A percentile compares a stretch with the other conserved stretches of the same genome.
phyloP scores from a whole-genome alignment of 2,888 invertebrate genomes.

The Cylloceria caligata region DNA sequence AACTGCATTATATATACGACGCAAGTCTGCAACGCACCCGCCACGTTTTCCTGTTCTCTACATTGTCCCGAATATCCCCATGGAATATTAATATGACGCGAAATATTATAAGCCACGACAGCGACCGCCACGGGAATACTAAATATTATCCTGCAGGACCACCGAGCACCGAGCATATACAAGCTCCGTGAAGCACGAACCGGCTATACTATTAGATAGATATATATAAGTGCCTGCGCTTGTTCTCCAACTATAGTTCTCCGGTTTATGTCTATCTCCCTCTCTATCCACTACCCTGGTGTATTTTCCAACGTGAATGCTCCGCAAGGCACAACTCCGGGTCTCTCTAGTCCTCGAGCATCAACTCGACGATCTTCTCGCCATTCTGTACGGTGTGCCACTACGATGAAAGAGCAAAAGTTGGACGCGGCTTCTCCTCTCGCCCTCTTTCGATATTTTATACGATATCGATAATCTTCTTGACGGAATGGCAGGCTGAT shows the following conservation, averaged over 20 bases:
- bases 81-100: conserved; percentile 84
- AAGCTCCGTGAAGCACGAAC: conserved; percentile 31
- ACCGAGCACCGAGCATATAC: conserved; percentile 40
- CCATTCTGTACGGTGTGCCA: background rate
- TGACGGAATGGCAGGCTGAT: conserved; percentile 25
- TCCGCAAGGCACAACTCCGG: conserved; percentile 28
- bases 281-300: conserved; percentile 17
- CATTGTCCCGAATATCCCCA: conserved; percentile 74
- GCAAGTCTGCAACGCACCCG: conserved; percentile 46
- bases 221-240: conserved; percentile 57
- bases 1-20: conserved; percentile 19
- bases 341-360: conserved; percentile 9
- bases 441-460: conserved; percentile 27
- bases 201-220: conserved; percentile 53
- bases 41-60: conserved; percentile 48
- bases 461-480: conserved; percentile 60
- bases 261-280: conserved; percentile 51
- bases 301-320: conserved; percentile 32
- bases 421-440: conserved; percentile 53
- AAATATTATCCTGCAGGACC: conserved; percentile 81
- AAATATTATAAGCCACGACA: conserved; percentile 85
- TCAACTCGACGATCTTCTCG: conserved; percentile 24
- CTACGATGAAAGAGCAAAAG: conserved; percentile 48
- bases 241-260: conserved; percentile 55
- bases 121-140: conserved; percentile 82